phyloP scores from a whole-genome alignment of 2,113 vertebrate species.

The Mobula birostris region DNA sequence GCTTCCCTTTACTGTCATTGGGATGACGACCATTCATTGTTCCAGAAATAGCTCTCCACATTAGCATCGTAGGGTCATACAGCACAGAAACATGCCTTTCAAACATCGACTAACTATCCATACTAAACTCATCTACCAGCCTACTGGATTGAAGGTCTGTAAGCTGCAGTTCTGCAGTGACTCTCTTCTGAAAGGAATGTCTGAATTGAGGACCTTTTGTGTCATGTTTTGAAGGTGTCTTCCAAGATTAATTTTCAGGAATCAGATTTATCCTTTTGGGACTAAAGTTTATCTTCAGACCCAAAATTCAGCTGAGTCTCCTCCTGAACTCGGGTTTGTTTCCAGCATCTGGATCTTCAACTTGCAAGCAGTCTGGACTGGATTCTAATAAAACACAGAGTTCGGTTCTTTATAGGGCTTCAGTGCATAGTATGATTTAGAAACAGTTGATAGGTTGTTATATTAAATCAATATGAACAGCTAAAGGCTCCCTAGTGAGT shows the following conservation, averaged over 20 bases:
- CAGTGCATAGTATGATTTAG: not conserved
- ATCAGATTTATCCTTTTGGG: too few species aligned
- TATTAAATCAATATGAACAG: not conserved
- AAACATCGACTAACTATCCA: too few species aligned
- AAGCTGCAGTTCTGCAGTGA: too few species aligned
- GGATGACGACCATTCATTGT: not conserved
- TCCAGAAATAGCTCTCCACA: not conserved
- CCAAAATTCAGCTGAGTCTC: too few species aligned
- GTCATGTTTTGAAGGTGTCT: not conserved
- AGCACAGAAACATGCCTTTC: too few species aligned
- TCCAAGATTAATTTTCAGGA: not conserved
- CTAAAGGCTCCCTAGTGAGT: not conserved
- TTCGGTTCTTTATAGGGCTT: not conserved
- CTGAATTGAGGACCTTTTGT: not conserved
- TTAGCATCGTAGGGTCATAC: not conserved
- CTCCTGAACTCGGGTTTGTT: too few species aligned
- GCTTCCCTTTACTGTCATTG: not conserved
- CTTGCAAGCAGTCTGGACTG: not conserved
- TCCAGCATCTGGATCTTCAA: not conserved
- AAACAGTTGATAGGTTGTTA: not conserved
- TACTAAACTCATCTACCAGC: too few species aligned
- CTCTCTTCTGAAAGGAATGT: not conserved
- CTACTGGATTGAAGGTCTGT: not conserved
- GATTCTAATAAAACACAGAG: not conserved
- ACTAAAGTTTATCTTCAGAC: too few species aligned